Evolutionary conservation across 2,888 invertebrate species (phyloP).

Genomic region (Cactoblastis cactorum): DNA sequence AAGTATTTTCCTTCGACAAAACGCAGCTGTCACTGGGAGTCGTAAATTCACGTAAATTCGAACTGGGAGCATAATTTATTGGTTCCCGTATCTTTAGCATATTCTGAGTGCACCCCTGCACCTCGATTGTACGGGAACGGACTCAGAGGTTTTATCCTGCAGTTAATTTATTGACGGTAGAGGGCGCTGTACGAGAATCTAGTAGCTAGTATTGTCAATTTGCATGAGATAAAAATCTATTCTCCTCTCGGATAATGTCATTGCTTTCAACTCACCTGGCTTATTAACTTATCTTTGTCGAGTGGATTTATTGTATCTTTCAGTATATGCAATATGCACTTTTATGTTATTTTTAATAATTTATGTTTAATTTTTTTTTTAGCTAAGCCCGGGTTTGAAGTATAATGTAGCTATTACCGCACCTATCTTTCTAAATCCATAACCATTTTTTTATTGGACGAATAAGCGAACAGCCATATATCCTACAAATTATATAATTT

Average conservation of each 20-base stretch:
- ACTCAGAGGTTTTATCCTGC: constrained; percentile 61
- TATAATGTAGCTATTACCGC: no score
- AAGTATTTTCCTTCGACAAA: constrained; percentile 10
- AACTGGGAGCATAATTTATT: constrained; percentile 20
- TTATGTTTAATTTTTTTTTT: no score
- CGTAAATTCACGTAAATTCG: constrained; percentile 13
- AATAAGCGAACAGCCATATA: no score
- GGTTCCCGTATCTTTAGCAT: constrained; percentile 27
- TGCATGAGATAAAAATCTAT: constrained; percentile 12
- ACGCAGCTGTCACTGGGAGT: constrained; percentile 11
- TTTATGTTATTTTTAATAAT: no score
- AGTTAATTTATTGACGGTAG: constrained; percentile 60
- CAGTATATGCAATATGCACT: neutral
- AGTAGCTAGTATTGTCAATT: constrained; percentile 29
- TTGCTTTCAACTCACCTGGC: constrained; percentile 1
- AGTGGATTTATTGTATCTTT: neutral
- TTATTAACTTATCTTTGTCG: constrained; percentile 1
- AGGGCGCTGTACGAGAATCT: constrained; percentile 54
- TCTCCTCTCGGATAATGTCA: constrained; percentile 4
- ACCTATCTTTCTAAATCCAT: no score
- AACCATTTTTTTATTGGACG: no score
- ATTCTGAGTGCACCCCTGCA: constrained; percentile 58
- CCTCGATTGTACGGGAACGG: constrained; percentile 51
- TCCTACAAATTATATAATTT: no score
- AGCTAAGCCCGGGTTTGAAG: no score